Base-by-base conservation (phyloP, 2,797 vertebrate species). In the Coregonus sp. region DNA sequence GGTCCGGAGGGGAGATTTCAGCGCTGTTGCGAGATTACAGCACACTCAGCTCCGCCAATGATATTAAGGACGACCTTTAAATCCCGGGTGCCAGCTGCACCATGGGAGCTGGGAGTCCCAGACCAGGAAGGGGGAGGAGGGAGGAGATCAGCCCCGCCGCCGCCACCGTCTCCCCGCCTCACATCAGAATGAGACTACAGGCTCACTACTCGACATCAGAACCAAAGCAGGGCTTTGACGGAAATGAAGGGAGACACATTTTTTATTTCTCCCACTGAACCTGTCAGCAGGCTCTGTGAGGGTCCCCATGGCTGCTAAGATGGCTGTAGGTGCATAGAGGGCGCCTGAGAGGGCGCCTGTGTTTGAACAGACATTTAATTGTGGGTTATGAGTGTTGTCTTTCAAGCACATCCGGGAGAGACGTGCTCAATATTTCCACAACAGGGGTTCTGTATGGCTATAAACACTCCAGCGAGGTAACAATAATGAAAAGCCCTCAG, bases 41-140 rank as follows among this genome's bases (percentile, higher is more conserved):
- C 50, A 61, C 63, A 74, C 70, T 82, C 61, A 37, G 66, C 20
- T 76, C 56, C 75, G 73, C 69, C 83, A 80, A 78, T 77, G 80
- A 87, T 84, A 88, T 82, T 82, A 87, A 74, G 72, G 68, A 71
- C 82, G 83, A 88, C 88, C 88, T 89, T 89, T 89, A 88, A 88
- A 88, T 88, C 86, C 83, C 11, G 63, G 69, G 78, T 75, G 79
- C 61, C 72, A 72, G 77, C 79, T 75, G 84, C 81, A 79, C 79
- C 76, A 68, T 80, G 77, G 78, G 84, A 70, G 80, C 75, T 47
- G 59, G 59, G 79, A 70, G 74, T 47, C 79, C 50, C 61, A 37
- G 66, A 67, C 66, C 31, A 63, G 51, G 50, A 15, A 59, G 56
- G 66, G 1, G 70, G 68, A 54, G 31, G 14, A 20, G n/a, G 20